phyloP scores from a whole-genome alignment of 2,113 vertebrate genomes.

The Grammomys dolichurus region DNA sequence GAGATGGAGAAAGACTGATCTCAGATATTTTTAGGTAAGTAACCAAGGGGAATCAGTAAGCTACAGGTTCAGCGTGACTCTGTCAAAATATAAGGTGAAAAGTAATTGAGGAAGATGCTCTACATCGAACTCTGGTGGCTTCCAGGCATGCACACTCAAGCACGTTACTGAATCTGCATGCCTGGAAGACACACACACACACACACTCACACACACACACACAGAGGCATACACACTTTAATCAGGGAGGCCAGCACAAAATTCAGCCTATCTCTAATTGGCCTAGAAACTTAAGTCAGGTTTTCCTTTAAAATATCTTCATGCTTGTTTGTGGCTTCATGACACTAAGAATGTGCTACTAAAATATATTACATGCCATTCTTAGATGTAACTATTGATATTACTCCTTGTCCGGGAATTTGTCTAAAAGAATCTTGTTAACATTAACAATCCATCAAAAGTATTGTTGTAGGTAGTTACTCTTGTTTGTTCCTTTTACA shows the following conservation, averaged over 20 bases:
- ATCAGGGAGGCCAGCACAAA: not conserved
- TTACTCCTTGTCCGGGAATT: not conserved
- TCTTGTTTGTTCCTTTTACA: not conserved
- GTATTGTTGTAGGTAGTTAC: not conserved
- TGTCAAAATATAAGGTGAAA: not conserved
- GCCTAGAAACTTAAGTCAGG: not conserved
- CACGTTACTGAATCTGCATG: too few relatives aligned
- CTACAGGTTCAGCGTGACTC: not conserved
- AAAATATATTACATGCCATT: conserved; percentile 28
- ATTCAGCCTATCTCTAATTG: not conserved
- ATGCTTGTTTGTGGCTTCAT: not conserved
- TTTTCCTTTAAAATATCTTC: not conserved
- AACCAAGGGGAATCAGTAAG: not conserved
- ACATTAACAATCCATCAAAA: not conserved
- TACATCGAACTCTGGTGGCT: not conserved
- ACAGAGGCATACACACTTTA: not conserved
- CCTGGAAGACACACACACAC: not conserved
- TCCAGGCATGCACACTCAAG: too few relatives aligned
- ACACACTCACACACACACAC: not conserved
- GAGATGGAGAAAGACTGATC: not conserved
- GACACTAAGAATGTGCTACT: not conserved
- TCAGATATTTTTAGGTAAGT: not conserved
- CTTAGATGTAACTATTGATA: conserved; percentile 11
- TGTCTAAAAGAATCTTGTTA: not conserved
- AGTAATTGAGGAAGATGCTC: not conserved